phyloP scores from a whole-genome alignment of 2,888 invertebrate genomes.

The Iselma pallidipennis region DNA sequence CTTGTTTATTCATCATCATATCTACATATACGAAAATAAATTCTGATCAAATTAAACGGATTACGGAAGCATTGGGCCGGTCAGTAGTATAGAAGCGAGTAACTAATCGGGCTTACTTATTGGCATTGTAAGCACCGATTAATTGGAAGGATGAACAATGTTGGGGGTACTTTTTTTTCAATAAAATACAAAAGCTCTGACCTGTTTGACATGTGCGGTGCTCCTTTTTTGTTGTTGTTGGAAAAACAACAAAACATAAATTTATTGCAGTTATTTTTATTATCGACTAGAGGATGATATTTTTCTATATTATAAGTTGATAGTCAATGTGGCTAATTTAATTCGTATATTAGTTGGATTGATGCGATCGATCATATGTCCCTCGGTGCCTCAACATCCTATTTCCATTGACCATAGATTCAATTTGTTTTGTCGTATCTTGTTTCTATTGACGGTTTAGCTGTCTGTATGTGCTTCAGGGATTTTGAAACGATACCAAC shows the following conservation, averaged over 20 bases:
- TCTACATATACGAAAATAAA: not conserved
- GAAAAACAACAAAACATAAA: too few species aligned
- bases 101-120: conserved; percentile 8
- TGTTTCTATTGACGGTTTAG: conserved; percentile 42
- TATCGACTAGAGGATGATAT: too few species aligned
- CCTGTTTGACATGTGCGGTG: too few species aligned
- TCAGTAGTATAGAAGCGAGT: not conserved
- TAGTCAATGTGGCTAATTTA: not conserved
- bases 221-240: too few species aligned
- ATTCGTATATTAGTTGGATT: not conserved
- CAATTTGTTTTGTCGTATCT: conserved; percentile 48
- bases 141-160: conserved; percentile 28
- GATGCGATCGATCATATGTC: conserved; percentile 11
- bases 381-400: conserved; percentile 35
- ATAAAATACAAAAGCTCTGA: too few species aligned
- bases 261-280: too few species aligned
- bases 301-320: too few species aligned
- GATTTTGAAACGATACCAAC: conserved; percentile 6
- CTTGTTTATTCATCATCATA: not conserved
- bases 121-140: conserved; percentile 25
- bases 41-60: not conserved
- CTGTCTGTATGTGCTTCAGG: conserved; percentile 31
- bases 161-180: not conserved
- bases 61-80: not conserved
- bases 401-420: conserved; percentile 40